These are phyloP conservation scores for Gorsachius goisagi DNA, from an alignment of 2,113 vertebrate genomes.

Conservation along the genomic window DNA sequence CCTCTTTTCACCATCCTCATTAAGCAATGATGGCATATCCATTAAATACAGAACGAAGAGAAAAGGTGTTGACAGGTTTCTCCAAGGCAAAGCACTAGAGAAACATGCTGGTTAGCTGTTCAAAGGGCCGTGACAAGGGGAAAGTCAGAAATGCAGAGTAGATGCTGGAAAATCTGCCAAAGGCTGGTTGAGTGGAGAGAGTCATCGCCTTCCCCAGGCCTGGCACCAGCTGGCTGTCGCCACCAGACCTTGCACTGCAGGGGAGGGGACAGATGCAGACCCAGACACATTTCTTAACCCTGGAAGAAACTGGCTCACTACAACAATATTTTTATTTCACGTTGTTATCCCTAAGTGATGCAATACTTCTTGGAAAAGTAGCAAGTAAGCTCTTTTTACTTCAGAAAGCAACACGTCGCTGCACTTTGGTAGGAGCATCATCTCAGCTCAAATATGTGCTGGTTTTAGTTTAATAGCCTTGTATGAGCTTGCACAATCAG, in stretches of 20 bases:
- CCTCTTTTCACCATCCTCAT: slow-evolving; percentile 9
- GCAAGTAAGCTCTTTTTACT: background rate
- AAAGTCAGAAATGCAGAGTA: background rate
- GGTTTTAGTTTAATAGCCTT: background rate
- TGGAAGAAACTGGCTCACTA: background rate
- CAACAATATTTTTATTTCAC: background rate
- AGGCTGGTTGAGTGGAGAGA: background rate
- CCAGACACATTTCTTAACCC: background rate
- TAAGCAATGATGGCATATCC: slow-evolving; percentile 6
- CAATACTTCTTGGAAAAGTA: background rate
- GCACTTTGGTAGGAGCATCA: background rate
- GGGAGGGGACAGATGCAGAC: background rate
- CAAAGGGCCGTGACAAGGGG: background rate
- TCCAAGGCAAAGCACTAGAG: background rate
- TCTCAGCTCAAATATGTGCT: background rate
- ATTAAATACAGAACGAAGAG: slow-evolving; percentile 16
- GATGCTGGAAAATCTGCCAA: background rate
- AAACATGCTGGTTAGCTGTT: background rate
- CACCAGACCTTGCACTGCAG: background rate
- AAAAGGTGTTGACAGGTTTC: slow-evolving; percentile 42
- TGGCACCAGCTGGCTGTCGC: background rate
- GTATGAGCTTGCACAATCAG: background rate
- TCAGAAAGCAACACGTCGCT: background rate
- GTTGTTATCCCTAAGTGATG: background rate
- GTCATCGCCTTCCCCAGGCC: background rate